Evolutionary conservation across 2,888 invertebrate species (phyloP), one percentile per base, ranked within the genome.

Genomic region (Pterobdella sp.): DNA sequence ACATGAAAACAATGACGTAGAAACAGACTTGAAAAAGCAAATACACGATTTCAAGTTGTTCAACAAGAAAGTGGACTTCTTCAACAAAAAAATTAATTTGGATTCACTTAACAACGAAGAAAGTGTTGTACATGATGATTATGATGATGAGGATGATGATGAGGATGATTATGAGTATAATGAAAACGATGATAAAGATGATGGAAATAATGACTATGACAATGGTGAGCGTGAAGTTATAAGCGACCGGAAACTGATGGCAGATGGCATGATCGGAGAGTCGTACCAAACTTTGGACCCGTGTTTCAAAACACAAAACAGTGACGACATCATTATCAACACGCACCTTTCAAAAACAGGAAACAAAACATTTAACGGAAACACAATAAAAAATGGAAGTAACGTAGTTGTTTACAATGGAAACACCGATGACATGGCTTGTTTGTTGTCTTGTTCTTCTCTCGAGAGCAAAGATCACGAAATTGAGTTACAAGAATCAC

Each of bases 131-230:
- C 14, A 63, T 63, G 63, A 63, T 63, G 63, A 31, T 63, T 10
- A 63, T n/a, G 31, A 26, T 63, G 63, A 63, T 63, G 63, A n/a
- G 7, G 31, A 63, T 63, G 63, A 63, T 63, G 66, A 66, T 66
- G 34, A 66, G 10, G 66, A 66, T 66, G 66, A 66, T 66, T 29
- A 66, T 34, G 66, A 66, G 26, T 29, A 66, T 66, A 34, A 66
- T 34, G 66, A 66, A 31, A 10, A 66, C 32, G 66, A 34, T 66
- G 66, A 66, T 66, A 34, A 66, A 31, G 66, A 66, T 66, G 66
- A 37, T 35, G 37, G 29, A 36, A 37, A 35, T 3, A 36, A 35
- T 14, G 49, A 42, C 49, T 22, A 42, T 42, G 49, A 7, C 49
- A 42, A 14, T 42, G 49, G n/a, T n/a, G n/a, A n/a, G n/a, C n/a